Conservation (phyloP, 1,140 invertebrate species). For the Sycophaga agraensis region DNA sequence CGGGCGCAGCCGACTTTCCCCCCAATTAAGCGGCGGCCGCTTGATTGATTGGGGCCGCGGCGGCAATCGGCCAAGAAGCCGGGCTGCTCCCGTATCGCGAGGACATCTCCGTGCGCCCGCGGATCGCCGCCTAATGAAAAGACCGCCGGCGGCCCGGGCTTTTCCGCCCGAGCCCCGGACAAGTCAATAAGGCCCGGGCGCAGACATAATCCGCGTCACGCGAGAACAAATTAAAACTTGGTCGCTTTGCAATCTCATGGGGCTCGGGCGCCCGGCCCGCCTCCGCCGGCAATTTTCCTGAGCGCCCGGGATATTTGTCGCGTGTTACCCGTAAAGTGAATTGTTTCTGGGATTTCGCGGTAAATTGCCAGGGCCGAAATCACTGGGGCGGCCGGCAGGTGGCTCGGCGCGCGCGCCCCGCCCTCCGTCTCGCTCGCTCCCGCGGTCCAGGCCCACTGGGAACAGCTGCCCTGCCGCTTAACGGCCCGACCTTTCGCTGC, state of each 20-base stretch:
- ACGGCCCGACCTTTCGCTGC: neutral
- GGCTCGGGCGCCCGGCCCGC: neutral
- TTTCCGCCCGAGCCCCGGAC: too few relatives aligned
- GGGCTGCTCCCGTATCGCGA: too few relatives aligned
- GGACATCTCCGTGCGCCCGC: too few relatives aligned
- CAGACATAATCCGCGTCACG: slow-evolving; percentile 50
- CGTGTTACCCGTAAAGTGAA: slow-evolving; percentile 48
- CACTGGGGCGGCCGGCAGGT: slow-evolving; percentile 26
- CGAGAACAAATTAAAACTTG: slow-evolving; percentile 53
- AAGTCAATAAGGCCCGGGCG: slow-evolving; percentile 43
- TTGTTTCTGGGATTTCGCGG: slow-evolving; percentile 50
- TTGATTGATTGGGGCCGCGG: too few relatives aligned
- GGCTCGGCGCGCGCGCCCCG: neutral
- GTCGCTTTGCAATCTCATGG: slow-evolving; percentile 51
- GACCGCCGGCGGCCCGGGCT: too few relatives aligned
- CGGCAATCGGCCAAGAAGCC: too few relatives aligned
- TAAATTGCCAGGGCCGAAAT: slow-evolving; percentile 41
- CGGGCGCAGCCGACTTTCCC: too few relatives aligned
- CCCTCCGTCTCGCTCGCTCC: neutral
- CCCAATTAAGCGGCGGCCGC: too few relatives aligned
- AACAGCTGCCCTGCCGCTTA: neutral
- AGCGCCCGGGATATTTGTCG: slow-evolving; percentile 46
- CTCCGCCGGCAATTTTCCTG: slow-evolving; percentile 43
- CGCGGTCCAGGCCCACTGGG: too few relatives aligned
- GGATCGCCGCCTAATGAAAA: too few relatives aligned